phyloP scores from a whole-genome alignment of 2,113 vertebrate genomes.

The Nettapus auritus region DNA sequence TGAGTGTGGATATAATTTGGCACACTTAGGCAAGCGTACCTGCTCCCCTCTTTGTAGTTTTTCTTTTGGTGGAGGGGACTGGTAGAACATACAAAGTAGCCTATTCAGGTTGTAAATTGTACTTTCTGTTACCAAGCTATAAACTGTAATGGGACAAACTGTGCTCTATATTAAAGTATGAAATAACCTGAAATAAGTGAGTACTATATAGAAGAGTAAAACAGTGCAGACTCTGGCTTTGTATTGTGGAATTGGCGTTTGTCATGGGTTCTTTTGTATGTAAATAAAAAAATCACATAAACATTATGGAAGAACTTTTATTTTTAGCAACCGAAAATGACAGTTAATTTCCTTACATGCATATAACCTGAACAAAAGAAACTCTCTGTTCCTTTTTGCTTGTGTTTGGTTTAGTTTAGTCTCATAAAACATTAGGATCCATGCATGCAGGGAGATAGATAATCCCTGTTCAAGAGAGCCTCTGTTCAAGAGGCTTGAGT shows the following conservation, averaged over 20 bases:
- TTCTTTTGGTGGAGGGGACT: background rate
- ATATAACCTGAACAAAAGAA: background rate
- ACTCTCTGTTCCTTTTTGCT: background rate
- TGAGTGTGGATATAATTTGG: background rate
- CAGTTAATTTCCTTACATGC: background rate
- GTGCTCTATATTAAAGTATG: background rate
- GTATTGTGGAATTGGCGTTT: background rate
- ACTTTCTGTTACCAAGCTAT: background rate
- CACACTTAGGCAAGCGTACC: rapidly evolving
- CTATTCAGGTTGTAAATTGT: background rate
- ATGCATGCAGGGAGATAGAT: background rate
- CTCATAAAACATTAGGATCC: background rate
- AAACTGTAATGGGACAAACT: background rate
- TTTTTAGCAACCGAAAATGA: background rate
- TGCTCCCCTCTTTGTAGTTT: rapidly evolving
- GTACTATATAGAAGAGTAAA: background rate
- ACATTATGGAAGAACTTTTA: background rate
- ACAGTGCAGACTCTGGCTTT: too few species aligned
- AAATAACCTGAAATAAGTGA: background rate
- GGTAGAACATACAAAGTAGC: background rate
- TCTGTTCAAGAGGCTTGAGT: background rate
- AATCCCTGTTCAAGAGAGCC: background rate
- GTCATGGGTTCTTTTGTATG: background rate
- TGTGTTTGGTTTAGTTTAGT: background rate
- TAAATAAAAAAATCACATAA: background rate